Evolutionary conservation across 2,797 vertebrate genomes (phyloP).

Genomic region (Crocodylus rhombifer): DNA sequence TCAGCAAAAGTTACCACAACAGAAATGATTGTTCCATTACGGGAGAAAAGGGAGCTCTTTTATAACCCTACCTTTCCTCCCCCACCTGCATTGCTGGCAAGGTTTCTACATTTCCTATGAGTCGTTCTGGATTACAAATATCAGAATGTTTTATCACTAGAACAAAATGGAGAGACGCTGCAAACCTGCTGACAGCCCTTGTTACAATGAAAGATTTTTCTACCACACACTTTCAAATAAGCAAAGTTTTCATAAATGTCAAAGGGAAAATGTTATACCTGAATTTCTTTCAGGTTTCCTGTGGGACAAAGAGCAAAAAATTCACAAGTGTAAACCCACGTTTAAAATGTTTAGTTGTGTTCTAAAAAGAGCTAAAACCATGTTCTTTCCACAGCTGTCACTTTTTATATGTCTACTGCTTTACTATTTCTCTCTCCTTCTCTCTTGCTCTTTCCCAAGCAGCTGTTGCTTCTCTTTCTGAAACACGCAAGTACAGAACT

Average conservation of each 20-base stretch:
- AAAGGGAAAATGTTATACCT: not conserved
- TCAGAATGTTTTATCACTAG: not conserved
- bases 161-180: not conserved
- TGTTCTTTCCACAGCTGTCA: accelerated
- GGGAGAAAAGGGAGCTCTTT: not conserved
- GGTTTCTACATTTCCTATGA: not conserved
- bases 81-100: not conserved
- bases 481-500: not conserved
- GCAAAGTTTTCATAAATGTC: not conserved
- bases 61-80: not conserved
- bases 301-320: not conserved
- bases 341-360: no score
- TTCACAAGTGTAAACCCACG: not conserved
- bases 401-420: not conserved
- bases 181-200: not conserved
- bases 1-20: not conserved
- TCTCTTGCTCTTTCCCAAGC: not conserved
- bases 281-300: not conserved
- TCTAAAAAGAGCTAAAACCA: no score
- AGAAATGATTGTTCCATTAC: not conserved
- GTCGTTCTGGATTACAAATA: not conserved
- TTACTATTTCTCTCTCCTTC: not conserved
- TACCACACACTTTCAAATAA: not conserved
- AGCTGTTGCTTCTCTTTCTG: not conserved
- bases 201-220: not conserved